These are phyloP conservation scores for Drosophila repleta DNA, from an alignment of 1,140 invertebrate genomes.

Conservation along the genomic window DNA sequence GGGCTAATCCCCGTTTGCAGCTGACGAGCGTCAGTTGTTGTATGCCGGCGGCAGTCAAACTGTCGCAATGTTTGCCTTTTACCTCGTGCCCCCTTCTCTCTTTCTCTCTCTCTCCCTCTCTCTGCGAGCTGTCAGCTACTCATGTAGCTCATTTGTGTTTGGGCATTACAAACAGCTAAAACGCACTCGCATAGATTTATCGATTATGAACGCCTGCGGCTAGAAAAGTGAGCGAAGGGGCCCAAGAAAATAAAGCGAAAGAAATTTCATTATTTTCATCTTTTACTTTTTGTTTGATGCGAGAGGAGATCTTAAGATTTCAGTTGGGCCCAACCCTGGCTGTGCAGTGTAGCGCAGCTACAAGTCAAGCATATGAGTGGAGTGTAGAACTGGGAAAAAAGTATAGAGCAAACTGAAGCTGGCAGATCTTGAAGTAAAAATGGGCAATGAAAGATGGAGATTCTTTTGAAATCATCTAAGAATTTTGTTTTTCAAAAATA, in stretches of 20 bases:
- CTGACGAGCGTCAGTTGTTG: conserved; percentile 51
- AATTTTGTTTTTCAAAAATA: too few species aligned
- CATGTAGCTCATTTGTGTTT: conserved; percentile 51
- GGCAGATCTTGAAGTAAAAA: neutral
- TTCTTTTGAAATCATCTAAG: neutral
- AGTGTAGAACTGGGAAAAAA: neutral
- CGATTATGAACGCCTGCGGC: conserved; percentile 70
- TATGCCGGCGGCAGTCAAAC: conserved; percentile 45
- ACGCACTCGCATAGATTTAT: conserved; percentile 55
- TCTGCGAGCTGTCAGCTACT: neutral
- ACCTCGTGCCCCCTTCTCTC: conserved; percentile 6
- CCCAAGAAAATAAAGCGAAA: conserved; percentile 44
- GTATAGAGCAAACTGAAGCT: too few species aligned
- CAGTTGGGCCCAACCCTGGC: neutral
- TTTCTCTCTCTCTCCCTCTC: neutral
- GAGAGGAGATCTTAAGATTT: conserved; percentile 53
- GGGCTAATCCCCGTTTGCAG: conserved; percentile 44
- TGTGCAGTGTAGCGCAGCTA: neutral
- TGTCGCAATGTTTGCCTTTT: conserved; percentile 58
- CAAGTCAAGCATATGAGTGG: neutral
- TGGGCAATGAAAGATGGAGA: neutral
- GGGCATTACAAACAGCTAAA: conserved; percentile 62
- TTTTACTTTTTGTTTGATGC: conserved; percentile 41
- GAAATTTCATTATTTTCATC: conserved; percentile 58
- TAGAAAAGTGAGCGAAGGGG: conserved; percentile 28